Evolutionary conservation across 2,113 vertebrate genomes (phyloP), one percentile per base, ranked within the genome.

Genomic region (Lepus timidus): DNA sequence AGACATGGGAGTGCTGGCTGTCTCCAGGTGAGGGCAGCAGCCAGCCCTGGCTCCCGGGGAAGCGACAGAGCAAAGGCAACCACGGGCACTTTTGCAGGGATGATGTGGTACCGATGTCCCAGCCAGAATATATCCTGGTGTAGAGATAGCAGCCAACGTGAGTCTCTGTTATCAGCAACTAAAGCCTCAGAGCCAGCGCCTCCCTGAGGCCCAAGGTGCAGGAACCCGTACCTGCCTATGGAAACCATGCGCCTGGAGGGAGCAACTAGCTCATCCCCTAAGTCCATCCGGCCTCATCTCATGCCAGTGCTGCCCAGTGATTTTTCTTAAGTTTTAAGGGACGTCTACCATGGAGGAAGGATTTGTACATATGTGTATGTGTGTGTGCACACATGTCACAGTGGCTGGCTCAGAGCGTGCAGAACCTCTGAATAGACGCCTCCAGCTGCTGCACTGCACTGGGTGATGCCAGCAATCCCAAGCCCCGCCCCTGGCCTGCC

Each of bases 141-240:
- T 36, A 36, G 84, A 95, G 88, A 91, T 91, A 86, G 88, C 62
- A 74, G 85, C 33, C 64, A 36, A 78, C 86, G 14, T 61, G 85
- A 86, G 88, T 74, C 85, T 91, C 73, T 88, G 84, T 89, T 92
- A 39, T 75, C 75, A 65, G 80, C 74, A 79, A 85, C 89, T 91
- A 83, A 92, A 44, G 81, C 90, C 44, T 90, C 51, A 36, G 17
- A 2, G 11, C 0, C 20, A 25, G 39, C 9, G 51, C 0, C 64
- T 81, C 68, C 74, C 31, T 0, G 8, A 1, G 16, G 62, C 25
- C 17, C 55, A 58, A 58, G 19, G 55, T 58, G 55, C 55, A 58
- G 55, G 55, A 58, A 58, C 19, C 17, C 19, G 17, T 19, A 58
- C 55, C 55, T 58, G 55, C 19, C 55, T 58, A 16, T 19, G 19